Evolutionary conservation across 1,140 invertebrate species (phyloP).

Genomic region (Camponotus pennsylvanicus): DNA sequence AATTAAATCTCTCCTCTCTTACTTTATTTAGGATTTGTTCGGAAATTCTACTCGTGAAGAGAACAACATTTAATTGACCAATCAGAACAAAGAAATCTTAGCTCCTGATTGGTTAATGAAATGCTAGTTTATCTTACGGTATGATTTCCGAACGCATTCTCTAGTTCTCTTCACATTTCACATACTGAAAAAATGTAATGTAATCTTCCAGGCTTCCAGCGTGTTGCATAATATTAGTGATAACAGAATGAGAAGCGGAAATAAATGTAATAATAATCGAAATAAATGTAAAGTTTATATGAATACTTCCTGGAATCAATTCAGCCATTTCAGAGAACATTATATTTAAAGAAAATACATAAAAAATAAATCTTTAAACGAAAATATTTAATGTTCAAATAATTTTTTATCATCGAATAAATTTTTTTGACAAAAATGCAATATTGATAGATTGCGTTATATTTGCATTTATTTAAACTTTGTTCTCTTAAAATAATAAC

Average conservation of each 20-base stretch:
- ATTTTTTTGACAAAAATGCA: background rate
- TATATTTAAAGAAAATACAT: background rate
- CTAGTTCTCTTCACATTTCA: too few species aligned
- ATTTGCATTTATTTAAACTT: background rate
- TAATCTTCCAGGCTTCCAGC: background rate
- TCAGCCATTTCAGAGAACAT: background rate
- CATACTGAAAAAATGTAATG: background rate
- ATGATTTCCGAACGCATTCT: too few species aligned
- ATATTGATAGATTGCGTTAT: background rate
- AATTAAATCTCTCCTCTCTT: background rate
- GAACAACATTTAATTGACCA: too few species aligned
- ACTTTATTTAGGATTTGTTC: too few species aligned
- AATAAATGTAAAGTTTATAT: background rate
- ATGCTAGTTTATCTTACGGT: too few species aligned
- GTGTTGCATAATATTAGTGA: conserved; percentile 12
- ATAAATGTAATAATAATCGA: too few species aligned
- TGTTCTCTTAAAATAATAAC: background rate
- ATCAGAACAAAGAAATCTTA: too few species aligned
- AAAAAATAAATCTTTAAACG: background rate
- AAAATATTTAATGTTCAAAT: background rate
- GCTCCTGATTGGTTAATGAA: too few species aligned
- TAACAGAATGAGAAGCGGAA: background rate
- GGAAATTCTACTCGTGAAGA: too few species aligned
- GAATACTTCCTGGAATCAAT: background rate
- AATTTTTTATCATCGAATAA: too few species aligned